Evolutionary conservation across 2,113 vertebrate species (phyloP), one percentile per base, ranked within the genome.

Genomic region (Mormyrus lacerda): DNA sequence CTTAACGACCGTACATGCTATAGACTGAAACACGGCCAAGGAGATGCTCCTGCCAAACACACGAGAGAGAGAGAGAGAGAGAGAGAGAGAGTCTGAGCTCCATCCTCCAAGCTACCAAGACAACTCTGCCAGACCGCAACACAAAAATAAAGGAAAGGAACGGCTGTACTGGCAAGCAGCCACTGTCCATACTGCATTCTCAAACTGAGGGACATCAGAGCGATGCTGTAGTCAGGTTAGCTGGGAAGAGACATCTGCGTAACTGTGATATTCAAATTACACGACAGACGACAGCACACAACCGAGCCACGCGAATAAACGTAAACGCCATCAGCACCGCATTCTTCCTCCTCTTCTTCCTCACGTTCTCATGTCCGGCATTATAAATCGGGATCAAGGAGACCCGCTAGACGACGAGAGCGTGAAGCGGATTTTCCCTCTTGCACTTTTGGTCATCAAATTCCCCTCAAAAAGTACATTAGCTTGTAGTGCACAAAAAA

Each of bases 401-500:
- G 90, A 88, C 89, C 93, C 89, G 91, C 90, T 90, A 91, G 91
- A 94, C 91, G 88, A 94, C 89, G 93, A 90, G 35, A 93, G 94
- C 93, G 93, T 94, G 94, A 95, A 95, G 94, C 93, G 93, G 92
- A 94, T 94, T 94, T 93, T 94, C 94, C 94, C 92, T 94, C 95
- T 93, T 90, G 79, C 93, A 90, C 90, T 94, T 96, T 96, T 96
- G 95, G 95, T 96, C 95, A 95, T 93, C 90, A 55, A 91, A 94
- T 94, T 93, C 93, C 94, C 95, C 93, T 42, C 73, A 79, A 89
- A 92, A 94, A 88, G 94, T 93, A 95, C 92, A 91, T 95, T 92
- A 94, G 93, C 93, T 94, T 94, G 93, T 95, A 95, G 96, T 96
- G 96, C 96, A 96, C 95, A 95, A 96, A 90, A 96, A 95, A 95